phyloP scores from a whole-genome alignment of 2,113 vertebrate species.

The Chaetura pelagica region DNA sequence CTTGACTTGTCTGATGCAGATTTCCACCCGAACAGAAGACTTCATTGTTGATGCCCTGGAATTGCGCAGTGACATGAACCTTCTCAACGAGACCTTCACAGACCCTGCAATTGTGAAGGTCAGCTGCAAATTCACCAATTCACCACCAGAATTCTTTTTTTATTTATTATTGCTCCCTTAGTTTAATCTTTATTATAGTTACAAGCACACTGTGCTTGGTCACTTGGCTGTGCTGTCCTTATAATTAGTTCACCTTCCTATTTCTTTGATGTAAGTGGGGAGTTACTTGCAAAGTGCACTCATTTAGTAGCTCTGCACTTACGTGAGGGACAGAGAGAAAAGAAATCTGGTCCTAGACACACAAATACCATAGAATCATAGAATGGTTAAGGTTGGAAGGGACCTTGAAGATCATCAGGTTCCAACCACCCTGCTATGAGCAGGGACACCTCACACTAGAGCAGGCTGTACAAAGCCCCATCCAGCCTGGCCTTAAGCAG shows the following conservation, averaged over 20 bases:
- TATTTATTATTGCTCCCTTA: neutral
- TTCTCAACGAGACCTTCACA: conserved; percentile 94
- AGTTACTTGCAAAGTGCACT: neutral
- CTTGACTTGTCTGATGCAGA: conserved; percentile 94
- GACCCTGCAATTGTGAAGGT: conserved; percentile 93
- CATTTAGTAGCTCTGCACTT: neutral
- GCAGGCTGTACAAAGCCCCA: too few relatives aligned
- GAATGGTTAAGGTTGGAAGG: too few relatives aligned
- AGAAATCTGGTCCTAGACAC: neutral
- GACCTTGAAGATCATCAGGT: too few relatives aligned
- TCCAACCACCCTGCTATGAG: too few relatives aligned
- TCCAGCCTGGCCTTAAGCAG: neutral
- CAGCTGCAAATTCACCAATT: conserved; percentile 4
- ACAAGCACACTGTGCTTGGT: neutral
- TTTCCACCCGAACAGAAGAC: conserved; percentile 93
- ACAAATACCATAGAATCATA: too few relatives aligned
- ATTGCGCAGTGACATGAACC: conserved; percentile 89
- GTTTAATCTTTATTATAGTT: neutral
- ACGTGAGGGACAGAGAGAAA: neutral
- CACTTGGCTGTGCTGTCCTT: neutral
- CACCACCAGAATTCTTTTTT: neutral
- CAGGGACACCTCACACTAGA: too few relatives aligned
- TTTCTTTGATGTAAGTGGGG: neutral
- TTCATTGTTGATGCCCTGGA: conserved; percentile 92
- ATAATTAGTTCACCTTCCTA: neutral